These are phyloP conservation scores for Heliocidaris erythrogramma DNA, from an alignment of 35 echinoderm and acorn worm genomes.

Conservation along the genomic window DNA sequence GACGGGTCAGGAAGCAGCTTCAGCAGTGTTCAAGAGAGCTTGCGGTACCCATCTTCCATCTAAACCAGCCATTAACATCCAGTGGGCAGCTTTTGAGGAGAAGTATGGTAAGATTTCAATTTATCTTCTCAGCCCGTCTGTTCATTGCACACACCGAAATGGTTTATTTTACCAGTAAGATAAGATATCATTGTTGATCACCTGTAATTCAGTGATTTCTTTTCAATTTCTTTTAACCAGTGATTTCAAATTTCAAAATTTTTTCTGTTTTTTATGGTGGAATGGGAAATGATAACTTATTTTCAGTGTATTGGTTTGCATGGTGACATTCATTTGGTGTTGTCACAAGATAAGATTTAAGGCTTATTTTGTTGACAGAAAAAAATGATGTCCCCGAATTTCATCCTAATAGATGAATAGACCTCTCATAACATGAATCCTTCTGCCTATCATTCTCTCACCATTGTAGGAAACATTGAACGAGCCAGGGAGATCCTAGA, in stretches of 20 bases:
- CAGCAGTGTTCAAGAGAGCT: slow-evolving; percentile 70
- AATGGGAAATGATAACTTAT: too few relatives aligned
- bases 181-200: background rate
- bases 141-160: background rate
- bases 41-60: slow-evolving; percentile 82
- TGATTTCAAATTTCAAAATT: background rate
- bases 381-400: too few relatives aligned
- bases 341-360: too few relatives aligned
- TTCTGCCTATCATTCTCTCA: background rate
- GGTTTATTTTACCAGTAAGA: background rate
- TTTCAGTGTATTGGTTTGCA: too few relatives aligned
- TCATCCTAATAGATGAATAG: background rate
- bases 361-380: too few relatives aligned
- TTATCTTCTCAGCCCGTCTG: background rate
- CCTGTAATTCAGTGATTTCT: background rate
- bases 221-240: background rate
- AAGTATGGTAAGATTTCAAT: slow-evolving; percentile 62
- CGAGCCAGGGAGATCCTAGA: slow-evolving; percentile 72
- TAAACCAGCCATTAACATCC: slow-evolving; percentile 76
- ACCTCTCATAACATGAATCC: background rate
- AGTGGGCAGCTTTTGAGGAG: slow-evolving; percentile 94
- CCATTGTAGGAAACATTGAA: slow-evolving; percentile 67
- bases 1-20: slow-evolving; percentile 54
- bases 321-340: too few relatives aligned
- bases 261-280: too few relatives aligned